These are phyloP conservation scores for Gymnocypris eckloni DNA, from an alignment of 2,797 vertebrate species.

Conservation along the genomic window DNA sequence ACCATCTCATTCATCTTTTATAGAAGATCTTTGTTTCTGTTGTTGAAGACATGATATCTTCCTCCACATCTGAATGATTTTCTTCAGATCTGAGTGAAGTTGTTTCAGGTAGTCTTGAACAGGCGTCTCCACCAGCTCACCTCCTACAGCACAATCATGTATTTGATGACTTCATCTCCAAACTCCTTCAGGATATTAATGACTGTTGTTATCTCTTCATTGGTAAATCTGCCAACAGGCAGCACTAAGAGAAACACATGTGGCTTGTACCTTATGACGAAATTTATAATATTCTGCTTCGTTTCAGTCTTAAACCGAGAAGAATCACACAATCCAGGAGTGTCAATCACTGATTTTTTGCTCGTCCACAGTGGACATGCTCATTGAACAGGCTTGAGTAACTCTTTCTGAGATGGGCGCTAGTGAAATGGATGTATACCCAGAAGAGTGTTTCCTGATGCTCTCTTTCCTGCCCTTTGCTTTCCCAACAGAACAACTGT, in stretches of 20 bases:
- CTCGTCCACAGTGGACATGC: neutral
- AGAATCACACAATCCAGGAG: constrained; percentile 9
- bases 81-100: neutral
- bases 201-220: neutral
- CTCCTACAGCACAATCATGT: neutral
- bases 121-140: neutral
- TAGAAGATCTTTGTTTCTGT: constrained; percentile 26
- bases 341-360: constrained; percentile 22
- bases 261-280: neutral
- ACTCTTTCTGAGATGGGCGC: neutral
- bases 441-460: constrained; percentile 34
- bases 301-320: neutral
- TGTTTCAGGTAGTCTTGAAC: constrained; percentile 4
- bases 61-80: neutral
- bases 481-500: constrained; percentile 25
- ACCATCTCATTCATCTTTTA: neutral
- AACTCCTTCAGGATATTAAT: constrained; percentile 16
- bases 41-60: constrained; percentile 27
- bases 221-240: neutral
- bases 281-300: neutral
- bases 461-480: constrained; percentile 10
- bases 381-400: neutral
- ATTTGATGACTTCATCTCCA: constrained; percentile 4
- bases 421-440: neutral
- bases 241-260: constrained; percentile 21